These are phyloP conservation scores for Otus scops DNA, from an alignment of 2,797 vertebrate genomes.

Conservation along the genomic window DNA sequence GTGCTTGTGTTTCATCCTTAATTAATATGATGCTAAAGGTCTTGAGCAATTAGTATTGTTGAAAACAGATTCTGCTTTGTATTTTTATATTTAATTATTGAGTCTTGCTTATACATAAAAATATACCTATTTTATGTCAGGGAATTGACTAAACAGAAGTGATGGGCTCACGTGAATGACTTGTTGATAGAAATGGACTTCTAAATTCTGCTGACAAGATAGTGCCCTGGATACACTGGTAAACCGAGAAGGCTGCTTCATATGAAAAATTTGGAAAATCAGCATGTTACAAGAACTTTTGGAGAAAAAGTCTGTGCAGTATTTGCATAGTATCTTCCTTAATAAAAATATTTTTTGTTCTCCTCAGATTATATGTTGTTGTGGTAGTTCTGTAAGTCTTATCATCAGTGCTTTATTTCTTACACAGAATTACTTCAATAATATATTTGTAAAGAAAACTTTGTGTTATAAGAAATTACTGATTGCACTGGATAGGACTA, in stretches of 20 bases:
- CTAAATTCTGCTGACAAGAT: neutral
- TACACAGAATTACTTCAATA: neutral
- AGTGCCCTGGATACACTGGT: neutral
- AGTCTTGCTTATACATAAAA: neutral
- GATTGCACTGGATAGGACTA: neutral
- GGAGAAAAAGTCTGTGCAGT: neutral
- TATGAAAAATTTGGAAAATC: neutral
- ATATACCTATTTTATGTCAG: neutral
- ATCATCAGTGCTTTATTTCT: neutral
- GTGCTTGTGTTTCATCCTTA: neutral
- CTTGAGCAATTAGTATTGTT: neutral
- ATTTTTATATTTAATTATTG: neutral
- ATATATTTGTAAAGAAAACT: neutral
- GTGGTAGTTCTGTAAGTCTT: neutral
- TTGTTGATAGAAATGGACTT: neutral
- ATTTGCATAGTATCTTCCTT: neutral
- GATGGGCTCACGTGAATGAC: neutral
- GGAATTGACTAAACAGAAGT: neutral
- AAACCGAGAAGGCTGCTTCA: neutral
- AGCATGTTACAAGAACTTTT: neutral
- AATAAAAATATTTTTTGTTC: neutral
- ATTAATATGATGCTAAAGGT: neutral
- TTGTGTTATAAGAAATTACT: neutral
- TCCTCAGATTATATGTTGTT: neutral
- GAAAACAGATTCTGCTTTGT: neutral